A percentile compares a stretch with the other conserved stretches of the same genome.
Evolutionary conservation across 2,113 vertebrate species (phyloP).

Genomic region (Pionites leucogaster): DNA sequence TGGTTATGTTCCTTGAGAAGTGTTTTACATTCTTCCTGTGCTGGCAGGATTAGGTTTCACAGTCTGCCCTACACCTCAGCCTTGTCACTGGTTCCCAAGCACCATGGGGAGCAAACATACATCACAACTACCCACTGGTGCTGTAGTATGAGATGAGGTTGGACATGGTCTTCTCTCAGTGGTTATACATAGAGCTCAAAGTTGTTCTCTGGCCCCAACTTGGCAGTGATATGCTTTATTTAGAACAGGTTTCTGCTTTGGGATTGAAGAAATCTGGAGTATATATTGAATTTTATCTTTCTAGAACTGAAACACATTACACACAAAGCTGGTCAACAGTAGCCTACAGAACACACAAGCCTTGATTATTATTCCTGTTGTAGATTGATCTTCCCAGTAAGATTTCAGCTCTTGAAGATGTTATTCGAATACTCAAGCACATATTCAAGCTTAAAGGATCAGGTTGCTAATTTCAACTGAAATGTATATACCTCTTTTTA

Average conservation of each 20-base stretch:
- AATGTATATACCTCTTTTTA: neutral
- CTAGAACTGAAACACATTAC: neutral
- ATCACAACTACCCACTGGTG: neutral
- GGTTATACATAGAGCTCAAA: fast-evolving
- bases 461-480: neutral
- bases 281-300: neutral
- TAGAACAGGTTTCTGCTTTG: neutral
- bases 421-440: neutral
- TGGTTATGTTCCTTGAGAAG: neutral
- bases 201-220: neutral
- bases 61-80: neutral
- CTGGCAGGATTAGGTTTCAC: neutral
- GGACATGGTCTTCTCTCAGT: neutral
- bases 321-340: neutral
- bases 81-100: neutral
- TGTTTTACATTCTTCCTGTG: neutral
- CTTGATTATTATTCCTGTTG: neutral
- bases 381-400: neutral
- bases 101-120: neutral
- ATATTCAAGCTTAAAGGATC: neutral
- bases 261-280: neutral
- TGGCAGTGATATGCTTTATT: neutral
- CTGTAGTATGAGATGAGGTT: neutral
- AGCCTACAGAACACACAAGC: neutral
- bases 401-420: neutral